Percentiles rank a stretch among this genome's conserved stretches.
phyloP scores from a whole-genome alignment of 2,888 invertebrate genomes.

The Spodoptera exigua region DNA sequence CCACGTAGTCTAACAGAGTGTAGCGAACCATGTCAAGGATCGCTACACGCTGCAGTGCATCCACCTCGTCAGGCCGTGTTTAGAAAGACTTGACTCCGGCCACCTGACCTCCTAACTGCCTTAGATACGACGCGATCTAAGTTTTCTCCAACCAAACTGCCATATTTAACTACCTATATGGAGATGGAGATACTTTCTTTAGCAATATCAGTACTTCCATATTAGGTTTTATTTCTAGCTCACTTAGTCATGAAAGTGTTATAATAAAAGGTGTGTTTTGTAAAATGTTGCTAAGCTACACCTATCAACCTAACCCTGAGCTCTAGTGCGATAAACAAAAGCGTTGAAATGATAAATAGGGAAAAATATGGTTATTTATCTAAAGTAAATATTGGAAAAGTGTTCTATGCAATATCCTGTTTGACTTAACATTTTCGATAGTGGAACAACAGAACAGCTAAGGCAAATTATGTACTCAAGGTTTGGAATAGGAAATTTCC shows the following conservation, averaged over 20 bases:
- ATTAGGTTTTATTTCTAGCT: slow-evolving; percentile 17
- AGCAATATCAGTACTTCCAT: slow-evolving; percentile 31
- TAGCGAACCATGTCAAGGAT: slow-evolving; percentile 77
- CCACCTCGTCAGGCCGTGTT: slow-evolving; percentile 62
- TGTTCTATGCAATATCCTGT: slow-evolving; percentile 1
- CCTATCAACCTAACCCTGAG: slow-evolving; percentile 7
- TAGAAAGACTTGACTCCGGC: slow-evolving; percentile 64
- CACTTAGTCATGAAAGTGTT: slow-evolving; percentile 10
- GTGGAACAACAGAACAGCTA: not conserved
- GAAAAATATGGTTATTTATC: slow-evolving; percentile 4
- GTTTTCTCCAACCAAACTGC: slow-evolving; percentile 30
- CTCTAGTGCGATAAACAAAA: slow-evolving; percentile 28
- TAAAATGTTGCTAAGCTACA: slow-evolving; percentile 19
- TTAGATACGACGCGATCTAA: slow-evolving; percentile 42
- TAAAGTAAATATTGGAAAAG: not conserved
- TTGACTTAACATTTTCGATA: too few relatives aligned
- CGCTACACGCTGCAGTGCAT: slow-evolving; percentile 56
- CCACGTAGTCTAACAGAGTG: slow-evolving; percentile 33
- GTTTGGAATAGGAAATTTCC: too few relatives aligned
- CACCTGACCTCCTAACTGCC: slow-evolving; percentile 65
- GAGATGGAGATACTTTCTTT: slow-evolving; percentile 26
- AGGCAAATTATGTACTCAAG: slow-evolving; percentile 1
- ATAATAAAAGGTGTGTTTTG: slow-evolving; percentile 21
- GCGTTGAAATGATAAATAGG: slow-evolving; percentile 9
- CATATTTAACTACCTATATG: slow-evolving; percentile 20